A percentile compares a stretch with the other conserved stretches of the same genome.
Conservation (phyloP, 1,140 invertebrate genomes). For the Bombus soroeensis region DNA sequence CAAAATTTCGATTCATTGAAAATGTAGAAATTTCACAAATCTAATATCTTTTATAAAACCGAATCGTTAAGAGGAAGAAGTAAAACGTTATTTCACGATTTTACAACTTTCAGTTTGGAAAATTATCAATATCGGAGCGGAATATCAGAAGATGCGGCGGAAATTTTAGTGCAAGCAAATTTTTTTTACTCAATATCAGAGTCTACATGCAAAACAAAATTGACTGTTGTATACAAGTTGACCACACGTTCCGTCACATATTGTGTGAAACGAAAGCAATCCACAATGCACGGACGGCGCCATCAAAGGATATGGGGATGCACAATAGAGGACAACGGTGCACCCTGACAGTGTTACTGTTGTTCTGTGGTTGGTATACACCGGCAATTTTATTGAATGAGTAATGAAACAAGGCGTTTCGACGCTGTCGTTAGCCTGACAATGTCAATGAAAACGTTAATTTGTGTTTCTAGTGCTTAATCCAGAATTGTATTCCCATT, state of each 20-base stretch:
- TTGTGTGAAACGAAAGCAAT: slow-evolving; percentile 22
- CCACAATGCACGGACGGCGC: neutral
- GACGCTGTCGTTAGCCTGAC: neutral
- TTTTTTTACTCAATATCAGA: neutral
- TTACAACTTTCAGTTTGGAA: neutral
- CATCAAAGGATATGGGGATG: slow-evolving; percentile 14
- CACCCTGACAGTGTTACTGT: slow-evolving; percentile 14
- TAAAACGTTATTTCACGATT: neutral
- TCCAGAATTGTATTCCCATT: neutral
- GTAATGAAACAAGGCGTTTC: slow-evolving; percentile 9
- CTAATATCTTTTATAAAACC: neutral
- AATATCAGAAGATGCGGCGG: neutral
- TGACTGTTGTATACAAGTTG: slow-evolving; percentile 7
- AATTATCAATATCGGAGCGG: neutral
- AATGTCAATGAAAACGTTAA: neutral
- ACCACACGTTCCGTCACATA: slow-evolving; percentile 1
- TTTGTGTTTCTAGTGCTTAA: neutral
- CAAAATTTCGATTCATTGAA: too few relatives aligned
- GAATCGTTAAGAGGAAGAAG: neutral
- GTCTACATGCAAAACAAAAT: neutral
- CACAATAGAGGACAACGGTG: slow-evolving; percentile 16
- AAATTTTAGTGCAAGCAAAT: neutral
- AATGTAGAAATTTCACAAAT: neutral
- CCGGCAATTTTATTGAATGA: slow-evolving; percentile 20
- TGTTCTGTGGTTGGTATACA: neutral